Evolutionary conservation across 2,888 invertebrate species (phyloP), one percentile per base, ranked within the genome.

Genomic region (Cremastinae sp.): DNA sequence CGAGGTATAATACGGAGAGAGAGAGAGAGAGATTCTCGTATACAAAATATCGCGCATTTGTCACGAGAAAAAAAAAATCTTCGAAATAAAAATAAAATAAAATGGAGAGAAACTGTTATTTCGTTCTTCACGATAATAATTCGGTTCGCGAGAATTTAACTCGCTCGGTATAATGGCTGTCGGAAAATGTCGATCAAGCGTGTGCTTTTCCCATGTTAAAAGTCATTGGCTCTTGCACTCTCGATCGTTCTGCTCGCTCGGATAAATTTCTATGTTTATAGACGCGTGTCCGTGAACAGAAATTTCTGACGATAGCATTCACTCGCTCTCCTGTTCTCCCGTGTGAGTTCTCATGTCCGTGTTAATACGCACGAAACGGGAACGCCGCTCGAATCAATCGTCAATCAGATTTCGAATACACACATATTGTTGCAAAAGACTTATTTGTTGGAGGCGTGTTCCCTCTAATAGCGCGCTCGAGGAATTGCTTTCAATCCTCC

Each of bases 131-230:
- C 41, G 41, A 41, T 9, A 41, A 12, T 12, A 5, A 5, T 9
- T 41, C 36, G 2, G 12, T 41, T n/a, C 41, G n/a, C 5, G 28
- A 28, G 28, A 28, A 28, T 28, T 28, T 12, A 41, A 43, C 54
- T 53, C 61, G 45, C 61, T 61, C 69, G 69, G 41, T 70, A 61
- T 74, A 77, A 70, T 65, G 47, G 65, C 54, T 70, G 65, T 70
- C 59, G 73, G 76, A 66, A 74, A 77, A 77, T 73, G 70, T 74
- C 76, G 69, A 77, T 76, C 76, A 76, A 73, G 69, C 73, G 64
- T 59, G 28, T 5, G 65, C 73, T 76, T 76, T 76, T 73, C 76
- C 73, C 69, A 76, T 76, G 73, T 69, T 73, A 47, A 73, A 53
- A 73, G 59, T 61, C 64, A 69, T 73, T 69, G 66, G 56, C 41